These are phyloP conservation scores for Cranoglanis bouderius DNA, from an alignment of 2,113 vertebrate species.

Conservation along the genomic window DNA sequence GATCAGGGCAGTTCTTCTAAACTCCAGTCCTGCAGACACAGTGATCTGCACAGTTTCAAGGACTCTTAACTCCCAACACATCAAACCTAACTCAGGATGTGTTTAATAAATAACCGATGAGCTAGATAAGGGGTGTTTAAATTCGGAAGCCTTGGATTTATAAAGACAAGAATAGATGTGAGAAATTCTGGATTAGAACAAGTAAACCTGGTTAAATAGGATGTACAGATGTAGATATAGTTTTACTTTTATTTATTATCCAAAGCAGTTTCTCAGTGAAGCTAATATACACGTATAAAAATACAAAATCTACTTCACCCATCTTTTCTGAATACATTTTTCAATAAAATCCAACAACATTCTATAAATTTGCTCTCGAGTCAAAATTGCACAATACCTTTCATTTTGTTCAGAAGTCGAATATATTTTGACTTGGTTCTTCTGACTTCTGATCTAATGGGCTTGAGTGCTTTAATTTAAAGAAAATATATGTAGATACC, in stretches of 20 bases:
- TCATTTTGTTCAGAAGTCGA: neutral
- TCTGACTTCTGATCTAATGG: neutral
- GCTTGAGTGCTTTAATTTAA: too few relatives aligned
- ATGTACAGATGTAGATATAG: neutral
- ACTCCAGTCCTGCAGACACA: conserved; percentile 44
- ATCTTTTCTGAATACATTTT: neutral
- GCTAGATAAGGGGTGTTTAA: neutral
- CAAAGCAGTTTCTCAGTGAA: neutral
- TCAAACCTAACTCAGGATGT: neutral
- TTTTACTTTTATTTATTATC: neutral
- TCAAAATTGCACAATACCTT: neutral
- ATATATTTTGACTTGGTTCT: neutral
- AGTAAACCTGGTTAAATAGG: neutral
- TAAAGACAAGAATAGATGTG: neutral
- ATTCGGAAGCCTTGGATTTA: too few relatives aligned
- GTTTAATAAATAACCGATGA: neutral
- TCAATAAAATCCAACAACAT: neutral
- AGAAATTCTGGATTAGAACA: neutral
- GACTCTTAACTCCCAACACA: neutral
- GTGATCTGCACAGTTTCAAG: conserved; percentile 7
- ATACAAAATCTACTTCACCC: neutral
- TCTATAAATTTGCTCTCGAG: neutral
- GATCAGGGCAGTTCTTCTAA: conserved; percentile 51
- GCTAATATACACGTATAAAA: neutral
- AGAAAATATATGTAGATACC: too few relatives aligned